Evolutionary conservation across 2,113 vertebrate species (phyloP).

Genomic region (Pelecanus crispus): DNA sequence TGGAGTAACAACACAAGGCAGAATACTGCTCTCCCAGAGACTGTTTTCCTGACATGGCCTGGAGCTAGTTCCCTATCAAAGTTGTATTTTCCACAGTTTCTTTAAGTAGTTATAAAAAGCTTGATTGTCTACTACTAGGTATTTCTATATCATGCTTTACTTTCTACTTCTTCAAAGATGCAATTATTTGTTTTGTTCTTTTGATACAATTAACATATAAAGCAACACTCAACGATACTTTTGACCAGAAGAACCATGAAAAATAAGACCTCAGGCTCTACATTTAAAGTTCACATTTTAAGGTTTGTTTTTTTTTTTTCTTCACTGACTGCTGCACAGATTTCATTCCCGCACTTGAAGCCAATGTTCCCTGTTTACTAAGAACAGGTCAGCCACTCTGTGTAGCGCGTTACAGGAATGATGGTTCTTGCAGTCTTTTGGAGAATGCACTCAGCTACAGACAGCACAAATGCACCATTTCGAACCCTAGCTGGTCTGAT

Average conservation of each 20-base stretch:
- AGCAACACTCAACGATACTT: not conserved
- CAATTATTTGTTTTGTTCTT: not conserved
- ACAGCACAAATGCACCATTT: not conserved
- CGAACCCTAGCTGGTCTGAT: not conserved
- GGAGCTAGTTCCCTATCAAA: not conserved
- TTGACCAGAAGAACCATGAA: not conserved
- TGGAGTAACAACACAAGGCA: not conserved
- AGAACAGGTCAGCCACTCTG: not conserved
- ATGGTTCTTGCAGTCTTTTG: accelerated
- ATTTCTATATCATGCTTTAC: not conserved
- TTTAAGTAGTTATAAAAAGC: not conserved
- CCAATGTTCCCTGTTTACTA: not conserved
- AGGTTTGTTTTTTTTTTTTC: not conserved
- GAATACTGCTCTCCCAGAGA: not conserved
- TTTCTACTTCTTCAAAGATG: not conserved
- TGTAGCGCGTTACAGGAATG: not conserved
- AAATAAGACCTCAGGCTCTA: not conserved
- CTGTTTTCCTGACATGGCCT: not conserved
- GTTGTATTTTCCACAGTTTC: not conserved
- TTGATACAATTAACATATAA: not conserved
- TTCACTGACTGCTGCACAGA: not conserved
- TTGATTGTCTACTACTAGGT: not conserved
- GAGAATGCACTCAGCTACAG: not conserved
- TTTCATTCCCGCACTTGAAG: not conserved
- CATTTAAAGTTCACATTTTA: not conserved